Evolutionary conservation across 2,113 vertebrate genomes (phyloP), one percentile per base, ranked within the genome.

Genomic region (Hypocryptadius cinnamomeus): DNA sequence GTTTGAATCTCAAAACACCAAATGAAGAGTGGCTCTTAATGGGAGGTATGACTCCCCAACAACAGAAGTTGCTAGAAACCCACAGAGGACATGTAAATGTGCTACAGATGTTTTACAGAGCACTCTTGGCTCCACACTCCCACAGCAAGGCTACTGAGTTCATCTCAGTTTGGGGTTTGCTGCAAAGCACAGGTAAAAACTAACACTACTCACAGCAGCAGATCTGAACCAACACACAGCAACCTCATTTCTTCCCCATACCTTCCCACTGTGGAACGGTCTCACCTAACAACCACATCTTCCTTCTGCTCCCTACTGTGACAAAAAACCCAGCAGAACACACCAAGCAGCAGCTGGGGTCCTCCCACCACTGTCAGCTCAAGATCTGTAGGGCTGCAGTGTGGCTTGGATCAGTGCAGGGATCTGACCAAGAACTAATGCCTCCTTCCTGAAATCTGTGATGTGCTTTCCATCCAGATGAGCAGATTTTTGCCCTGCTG

Each of bases 111-210:
- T 13, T 73, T 50, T 39, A 44, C 30, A 81, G 35, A 63, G n/a
- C 39, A 4, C 39, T 42, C 25, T 15, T 14, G 13, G 22, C 60
- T 90, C 45, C 68, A 27, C 0, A 0, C 17, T 70, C 61, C 51
- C 39, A 50, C 2, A 74, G 48, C 51, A 79, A 71, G 21, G 45
- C 33, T 39, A 20, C 4, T 5, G 69, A 63, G 20, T 10, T 74
- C 31, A 42, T 27, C 39, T 59, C 47, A 19, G 35, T 18, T 72
- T 51, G n/a, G 44, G 15, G 33, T 85, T 79, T 87, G 78, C 37
- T 76, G 53, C 65, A 80, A 74, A 80, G 51, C 60, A 86, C 16
- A 82, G 57, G 44, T 33, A 5, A 6, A 53, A 89, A 61, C 25
- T 47, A 71, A 59, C 6, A 20, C 23, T 33, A 24, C 69, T 63